Evolutionary conservation across 1,140 invertebrate genomes (phyloP).

Genomic region (Pseudomyrmex gracilis): DNA sequence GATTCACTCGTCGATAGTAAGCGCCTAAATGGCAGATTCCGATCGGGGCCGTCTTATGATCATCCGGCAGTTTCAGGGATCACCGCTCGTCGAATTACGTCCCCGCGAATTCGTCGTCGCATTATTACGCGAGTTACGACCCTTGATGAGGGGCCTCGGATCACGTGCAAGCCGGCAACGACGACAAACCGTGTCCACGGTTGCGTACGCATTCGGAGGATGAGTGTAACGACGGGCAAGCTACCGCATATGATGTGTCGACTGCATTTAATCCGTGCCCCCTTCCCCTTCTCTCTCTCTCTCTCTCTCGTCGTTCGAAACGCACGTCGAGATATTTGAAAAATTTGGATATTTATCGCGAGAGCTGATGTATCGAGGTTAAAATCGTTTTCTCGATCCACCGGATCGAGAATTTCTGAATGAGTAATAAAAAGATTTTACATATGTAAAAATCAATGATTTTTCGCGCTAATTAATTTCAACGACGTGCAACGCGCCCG

Average conservation of each 20-base stretch:
- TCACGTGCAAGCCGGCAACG: conserved; percentile 70
- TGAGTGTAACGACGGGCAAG: conserved; percentile 62
- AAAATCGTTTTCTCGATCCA: no score
- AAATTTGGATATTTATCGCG: no score
- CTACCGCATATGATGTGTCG: conserved; percentile 57
- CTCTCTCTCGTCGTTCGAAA: neutral
- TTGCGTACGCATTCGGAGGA: conserved; percentile 71
- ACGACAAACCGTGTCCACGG: conserved; percentile 72
- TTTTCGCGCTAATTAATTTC: no score
- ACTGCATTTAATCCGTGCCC: conserved; percentile 46
- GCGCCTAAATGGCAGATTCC: conserved; percentile 73
- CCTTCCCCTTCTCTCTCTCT: neutral
- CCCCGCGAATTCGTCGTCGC: conserved; percentile 74
- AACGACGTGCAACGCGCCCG: no score
- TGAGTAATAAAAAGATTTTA: no score
- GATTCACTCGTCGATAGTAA: conserved; percentile 68
- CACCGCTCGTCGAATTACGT: conserved; percentile 77
- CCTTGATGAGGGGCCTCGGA: conserved; percentile 81
- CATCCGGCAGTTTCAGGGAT: conserved; percentile 79
- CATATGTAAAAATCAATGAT: no score
- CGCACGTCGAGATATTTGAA: no score
- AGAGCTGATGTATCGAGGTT: no score
- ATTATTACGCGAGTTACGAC: conserved; percentile 83
- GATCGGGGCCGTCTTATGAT: conserved; percentile 80
- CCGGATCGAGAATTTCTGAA: no score